A percentile compares a stretch with the other conserved stretches of the same genome.
These are phyloP conservation scores for Xenopus tropicalis DNA, from an alignment of 2,113 vertebrate genomes.

Conservation along the genomic window DNA sequence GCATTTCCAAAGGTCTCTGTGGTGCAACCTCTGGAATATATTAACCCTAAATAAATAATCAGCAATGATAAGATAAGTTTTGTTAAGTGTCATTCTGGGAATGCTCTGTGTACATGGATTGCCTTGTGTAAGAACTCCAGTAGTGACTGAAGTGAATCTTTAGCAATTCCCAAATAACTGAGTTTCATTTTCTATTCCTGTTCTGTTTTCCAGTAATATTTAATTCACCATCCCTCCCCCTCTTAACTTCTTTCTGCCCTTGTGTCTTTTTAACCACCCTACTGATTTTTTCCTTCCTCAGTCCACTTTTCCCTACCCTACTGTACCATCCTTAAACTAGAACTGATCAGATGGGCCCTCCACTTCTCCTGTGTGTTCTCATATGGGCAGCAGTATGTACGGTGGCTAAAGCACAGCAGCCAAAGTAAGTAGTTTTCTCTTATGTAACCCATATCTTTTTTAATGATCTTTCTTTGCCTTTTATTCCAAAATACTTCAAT, in stretches of 20 bases:
- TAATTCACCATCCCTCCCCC: background rate
- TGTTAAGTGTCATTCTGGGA: background rate
- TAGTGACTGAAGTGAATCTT: background rate
- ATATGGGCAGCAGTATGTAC: conserved; percentile 20
- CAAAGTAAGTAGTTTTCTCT: conserved; percentile 17
- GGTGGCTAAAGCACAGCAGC: conserved; percentile 2
- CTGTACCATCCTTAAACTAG: background rate
- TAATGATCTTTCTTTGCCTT: no score
- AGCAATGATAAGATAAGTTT: no score
- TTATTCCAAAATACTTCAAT: no score
- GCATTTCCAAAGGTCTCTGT: no score
- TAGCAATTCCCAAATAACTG: conserved; percentile 7
- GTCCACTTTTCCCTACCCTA: background rate
- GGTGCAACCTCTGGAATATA: no score
- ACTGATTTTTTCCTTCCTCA: background rate
- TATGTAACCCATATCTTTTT: no score
- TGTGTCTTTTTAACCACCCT: conserved; percentile 7
- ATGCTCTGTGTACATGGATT: background rate
- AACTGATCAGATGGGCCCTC: conserved; percentile 3
- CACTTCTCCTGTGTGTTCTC: conserved; percentile 17
- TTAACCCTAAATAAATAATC: no score
- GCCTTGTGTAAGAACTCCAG: no score
- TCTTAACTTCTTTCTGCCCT: no score
- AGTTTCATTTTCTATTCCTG: background rate
- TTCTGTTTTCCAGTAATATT: background rate